These are phyloP conservation scores for Coptotermes formosanus DNA, from an alignment of 1,140 invertebrate genomes.

Conservation along the genomic window DNA sequence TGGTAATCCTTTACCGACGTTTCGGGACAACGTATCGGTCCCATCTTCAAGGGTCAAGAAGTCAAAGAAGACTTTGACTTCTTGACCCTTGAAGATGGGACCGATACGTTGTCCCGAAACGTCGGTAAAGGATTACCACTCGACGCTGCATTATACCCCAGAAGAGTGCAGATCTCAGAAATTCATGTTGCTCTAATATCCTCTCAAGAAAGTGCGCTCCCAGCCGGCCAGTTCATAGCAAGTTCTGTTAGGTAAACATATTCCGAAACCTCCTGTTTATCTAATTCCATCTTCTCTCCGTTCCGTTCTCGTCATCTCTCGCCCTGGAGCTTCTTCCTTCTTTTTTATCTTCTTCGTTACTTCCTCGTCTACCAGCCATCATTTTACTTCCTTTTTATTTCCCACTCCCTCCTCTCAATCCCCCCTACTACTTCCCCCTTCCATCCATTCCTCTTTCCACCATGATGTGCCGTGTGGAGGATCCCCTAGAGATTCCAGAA, in stretches of 20 bases:
- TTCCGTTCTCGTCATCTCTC: neutral
- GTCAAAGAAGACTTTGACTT: no score
- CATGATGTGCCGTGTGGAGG: neutral
- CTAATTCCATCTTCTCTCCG: neutral
- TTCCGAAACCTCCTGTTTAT: constrained; percentile 12
- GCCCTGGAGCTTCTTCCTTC: neutral
- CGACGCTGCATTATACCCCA: no score
- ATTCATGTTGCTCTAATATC: no score
- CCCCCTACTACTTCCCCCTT: neutral
- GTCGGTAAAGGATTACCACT: no score
- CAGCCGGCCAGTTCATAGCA: neutral
- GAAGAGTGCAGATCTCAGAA: no score
- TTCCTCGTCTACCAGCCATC: neutral
- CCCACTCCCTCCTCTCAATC: neutral
- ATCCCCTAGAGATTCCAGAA: constrained; percentile 14
- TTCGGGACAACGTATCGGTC: no score
- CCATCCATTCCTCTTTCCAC: neutral
- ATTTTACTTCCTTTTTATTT: constrained; percentile 18
- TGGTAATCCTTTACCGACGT: no score
- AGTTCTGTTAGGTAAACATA: neutral
- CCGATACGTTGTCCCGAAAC: no score
- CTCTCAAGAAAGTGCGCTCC: no score
- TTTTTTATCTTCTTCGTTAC: constrained; percentile 3
- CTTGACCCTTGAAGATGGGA: no score
- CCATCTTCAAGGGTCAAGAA: no score